Evolutionary conservation across 2,113 vertebrate species (phyloP).

Genomic region (Cettia cetti): DNA sequence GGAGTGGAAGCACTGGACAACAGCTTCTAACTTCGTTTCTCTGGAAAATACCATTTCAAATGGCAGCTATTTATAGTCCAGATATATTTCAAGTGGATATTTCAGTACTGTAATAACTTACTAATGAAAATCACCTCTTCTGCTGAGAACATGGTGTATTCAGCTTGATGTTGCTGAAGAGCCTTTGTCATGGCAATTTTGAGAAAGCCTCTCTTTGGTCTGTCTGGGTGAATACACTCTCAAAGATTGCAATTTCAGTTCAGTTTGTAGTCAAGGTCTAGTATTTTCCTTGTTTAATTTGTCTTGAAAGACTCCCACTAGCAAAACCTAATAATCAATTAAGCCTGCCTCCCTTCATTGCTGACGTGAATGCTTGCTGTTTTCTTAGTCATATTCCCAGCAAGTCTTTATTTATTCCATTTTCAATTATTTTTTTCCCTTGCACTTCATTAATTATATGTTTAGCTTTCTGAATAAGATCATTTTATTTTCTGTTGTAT

Average conservation of each 20-base stretch:
- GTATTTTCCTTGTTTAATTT: neutral
- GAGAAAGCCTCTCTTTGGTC: neutral
- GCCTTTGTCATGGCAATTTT: neutral
- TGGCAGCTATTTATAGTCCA: constrained; percentile 39
- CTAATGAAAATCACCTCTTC: neutral
- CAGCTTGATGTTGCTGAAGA: neutral
- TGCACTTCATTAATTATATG: neutral
- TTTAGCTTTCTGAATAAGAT: neutral
- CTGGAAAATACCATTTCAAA: constrained; percentile 36
- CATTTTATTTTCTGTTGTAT: neutral
- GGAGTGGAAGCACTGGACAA: neutral
- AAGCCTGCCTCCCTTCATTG: neutral
- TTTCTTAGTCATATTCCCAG: neutral
- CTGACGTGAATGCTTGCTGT: neutral
- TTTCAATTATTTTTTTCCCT: neutral
- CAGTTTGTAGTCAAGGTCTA: neutral
- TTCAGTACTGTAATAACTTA: neutral
- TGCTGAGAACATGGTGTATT: neutral
- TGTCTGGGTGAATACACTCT: neutral
- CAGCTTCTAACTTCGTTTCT: neutral
- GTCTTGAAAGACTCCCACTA: neutral
- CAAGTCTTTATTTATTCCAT: neutral
- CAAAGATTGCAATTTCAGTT: neutral
- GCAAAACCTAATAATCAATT: neutral
- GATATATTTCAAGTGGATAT: constrained; percentile 4